These are phyloP conservation scores for Sycophila texana DNA, from an alignment of 2,888 invertebrate genomes.

Conservation along the genomic window DNA sequence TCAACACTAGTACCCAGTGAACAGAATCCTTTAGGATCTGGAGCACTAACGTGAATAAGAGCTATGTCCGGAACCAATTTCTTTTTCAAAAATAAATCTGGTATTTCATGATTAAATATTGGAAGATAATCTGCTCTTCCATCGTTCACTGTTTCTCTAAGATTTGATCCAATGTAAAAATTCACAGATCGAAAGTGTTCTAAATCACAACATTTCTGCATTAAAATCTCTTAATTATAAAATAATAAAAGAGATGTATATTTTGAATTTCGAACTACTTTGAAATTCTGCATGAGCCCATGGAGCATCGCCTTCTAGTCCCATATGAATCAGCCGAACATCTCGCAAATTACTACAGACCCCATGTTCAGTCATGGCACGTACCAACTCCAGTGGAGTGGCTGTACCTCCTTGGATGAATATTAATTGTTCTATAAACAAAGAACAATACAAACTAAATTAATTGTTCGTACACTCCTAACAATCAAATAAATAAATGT, in stretches of 20 bases:
- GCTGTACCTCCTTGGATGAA: conserved; percentile 81
- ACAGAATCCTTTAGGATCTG: conserved; percentile 81
- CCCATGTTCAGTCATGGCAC: conserved; percentile 79
- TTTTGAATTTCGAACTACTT: conserved; percentile 70
- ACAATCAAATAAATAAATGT: conserved; percentile 5
- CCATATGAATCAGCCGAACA: conserved; percentile 79
- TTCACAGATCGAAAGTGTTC: conserved; percentile 79
- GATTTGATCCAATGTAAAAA: conserved; percentile 79
- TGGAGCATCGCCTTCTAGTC: conserved; percentile 79
- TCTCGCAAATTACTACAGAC: conserved; percentile 76
- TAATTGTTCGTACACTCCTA: not conserved
- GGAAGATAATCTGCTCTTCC: conserved; percentile 80
- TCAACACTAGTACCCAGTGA: conserved; percentile 81
- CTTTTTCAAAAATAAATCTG: conserved; percentile 78
- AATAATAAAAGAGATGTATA: not conserved
- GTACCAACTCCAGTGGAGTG: conserved; percentile 79
- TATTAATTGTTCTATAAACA: conserved; percentile 77
- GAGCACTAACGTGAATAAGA: conserved; percentile 78
- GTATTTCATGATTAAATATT: conserved; percentile 80
- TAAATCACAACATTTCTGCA: conserved; percentile 63
- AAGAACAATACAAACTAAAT: not conserved
- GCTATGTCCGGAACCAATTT: conserved; percentile 79
- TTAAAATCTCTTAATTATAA: not conserved
- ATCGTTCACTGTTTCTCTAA: conserved; percentile 78
- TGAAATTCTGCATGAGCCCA: conserved; percentile 78